phyloP scores from a whole-genome alignment of 1,140 invertebrate species.

The Aethina tumida region DNA sequence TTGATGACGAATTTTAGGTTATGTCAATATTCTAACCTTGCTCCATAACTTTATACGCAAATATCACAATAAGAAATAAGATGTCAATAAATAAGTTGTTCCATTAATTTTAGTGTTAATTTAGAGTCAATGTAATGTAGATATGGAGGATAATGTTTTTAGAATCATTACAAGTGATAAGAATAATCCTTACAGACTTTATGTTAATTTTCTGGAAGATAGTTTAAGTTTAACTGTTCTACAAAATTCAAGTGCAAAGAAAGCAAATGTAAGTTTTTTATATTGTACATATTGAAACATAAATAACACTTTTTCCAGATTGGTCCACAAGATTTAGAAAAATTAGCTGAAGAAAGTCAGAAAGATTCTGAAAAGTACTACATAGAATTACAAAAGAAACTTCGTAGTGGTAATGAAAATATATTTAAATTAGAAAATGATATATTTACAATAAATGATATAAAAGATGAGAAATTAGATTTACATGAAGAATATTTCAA shows the following conservation, averaged over 20 bases:
- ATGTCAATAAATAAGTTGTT: not conserved
- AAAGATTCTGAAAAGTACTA: conserved; percentile 7
- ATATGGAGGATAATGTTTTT: not conserved
- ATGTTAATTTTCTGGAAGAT: conserved; percentile 1
- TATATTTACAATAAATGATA: conserved; percentile 8
- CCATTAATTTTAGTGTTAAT: not conserved
- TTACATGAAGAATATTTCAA: conserved; percentile 10
- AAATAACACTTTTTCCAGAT: conserved; percentile 8
- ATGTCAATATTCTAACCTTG: not conserved
- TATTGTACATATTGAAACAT: not conserved
- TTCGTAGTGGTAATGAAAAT: conserved; percentile 1
- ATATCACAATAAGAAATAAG: not conserved
- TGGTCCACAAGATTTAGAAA: not conserved
- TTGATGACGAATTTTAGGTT: not conserved
- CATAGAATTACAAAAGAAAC: conserved; percentile 4
- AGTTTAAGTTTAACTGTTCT: not conserved
- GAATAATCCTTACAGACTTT: conserved; percentile 5
- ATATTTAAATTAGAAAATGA: conserved; percentile 6
- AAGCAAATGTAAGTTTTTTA: conserved; percentile 5
- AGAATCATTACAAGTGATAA: not conserved
- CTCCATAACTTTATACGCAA: not conserved
- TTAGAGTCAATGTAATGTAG: not conserved
- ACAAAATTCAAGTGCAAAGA: conserved; percentile 7
- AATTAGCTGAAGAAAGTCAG: conserved; percentile 6
- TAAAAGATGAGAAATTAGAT: conserved; percentile 4